Conservation (phyloP, 2,113 vertebrate genomes). For the Podarcis raffonei region DNA sequence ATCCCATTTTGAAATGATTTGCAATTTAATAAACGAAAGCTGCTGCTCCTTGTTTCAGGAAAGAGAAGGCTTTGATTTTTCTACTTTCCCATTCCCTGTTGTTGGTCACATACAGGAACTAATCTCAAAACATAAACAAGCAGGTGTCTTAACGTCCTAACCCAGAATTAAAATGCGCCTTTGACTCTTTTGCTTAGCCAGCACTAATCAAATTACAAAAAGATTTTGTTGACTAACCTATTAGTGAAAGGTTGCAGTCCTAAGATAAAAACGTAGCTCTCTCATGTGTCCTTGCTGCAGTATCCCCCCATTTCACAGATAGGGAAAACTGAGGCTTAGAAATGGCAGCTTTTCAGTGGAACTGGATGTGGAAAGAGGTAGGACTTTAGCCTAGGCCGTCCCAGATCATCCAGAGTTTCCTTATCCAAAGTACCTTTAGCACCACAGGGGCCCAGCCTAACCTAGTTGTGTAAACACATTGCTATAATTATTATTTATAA, state of each 20-base stretch:
- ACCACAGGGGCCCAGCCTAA: no score
- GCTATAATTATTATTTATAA: background rate
- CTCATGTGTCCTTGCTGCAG: background rate
- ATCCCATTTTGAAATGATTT: background rate
- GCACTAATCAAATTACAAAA: no score
- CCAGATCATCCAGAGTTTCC: background rate
- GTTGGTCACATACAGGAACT: background rate
- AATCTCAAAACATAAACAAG: background rate
- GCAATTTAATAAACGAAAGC: background rate
- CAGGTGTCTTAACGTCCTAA: background rate
- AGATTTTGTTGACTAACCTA: background rate
- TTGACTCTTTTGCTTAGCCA: no score
- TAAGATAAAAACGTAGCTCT: background rate
- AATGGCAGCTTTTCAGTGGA: background rate
- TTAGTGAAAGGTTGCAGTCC: background rate
- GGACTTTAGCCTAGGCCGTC: background rate
- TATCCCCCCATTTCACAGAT: background rate
- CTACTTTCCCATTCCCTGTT: background rate
- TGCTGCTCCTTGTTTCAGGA: background rate
- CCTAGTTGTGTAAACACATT: background rate
- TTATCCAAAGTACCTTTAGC: background rate
- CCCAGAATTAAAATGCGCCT: background rate
- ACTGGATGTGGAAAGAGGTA: background rate
- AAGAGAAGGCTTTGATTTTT: background rate
- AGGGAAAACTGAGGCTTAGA: background rate